A percentile compares a stretch with the other conserved stretches of the same genome.
These are phyloP conservation scores for Biston betularia DNA, from an alignment of 2,888 invertebrate genomes.

Conservation along the genomic window DNA sequence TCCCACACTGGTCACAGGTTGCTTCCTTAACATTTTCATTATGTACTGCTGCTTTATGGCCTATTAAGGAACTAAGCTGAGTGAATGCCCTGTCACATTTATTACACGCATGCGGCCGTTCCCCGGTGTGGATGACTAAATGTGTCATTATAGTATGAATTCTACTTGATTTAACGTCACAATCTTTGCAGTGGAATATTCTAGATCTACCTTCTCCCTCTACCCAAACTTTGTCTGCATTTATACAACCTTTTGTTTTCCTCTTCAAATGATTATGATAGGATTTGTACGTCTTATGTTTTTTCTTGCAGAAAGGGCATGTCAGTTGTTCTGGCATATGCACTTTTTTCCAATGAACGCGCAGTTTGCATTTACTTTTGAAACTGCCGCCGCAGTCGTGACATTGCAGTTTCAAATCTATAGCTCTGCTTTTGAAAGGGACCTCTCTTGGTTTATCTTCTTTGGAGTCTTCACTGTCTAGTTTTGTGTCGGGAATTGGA, in stretches of 20 bases:
- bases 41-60: constrained; percentile 65
- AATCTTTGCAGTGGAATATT: constrained; percentile 54
- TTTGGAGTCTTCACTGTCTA: background rate
- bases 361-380: constrained; percentile 62
- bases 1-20: constrained; percentile 73
- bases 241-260: constrained; percentile 33
- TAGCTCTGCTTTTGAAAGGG: constrained; percentile 42
- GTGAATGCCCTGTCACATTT: constrained; percentile 63
- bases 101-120: constrained; percentile 63
- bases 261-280: constrained; percentile 44
- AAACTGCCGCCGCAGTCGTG: constrained; percentile 61
- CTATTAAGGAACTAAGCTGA: constrained; percentile 63
- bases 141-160: constrained; percentile 66
- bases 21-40: constrained; percentile 57
- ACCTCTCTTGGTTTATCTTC: background rate
- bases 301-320: constrained; percentile 54
- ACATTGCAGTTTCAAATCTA: constrained; percentile 60
- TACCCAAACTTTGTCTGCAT: constrained; percentile 32
- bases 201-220: constrained; percentile 42
- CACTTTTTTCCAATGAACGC: constrained; percentile 63
- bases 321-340: constrained; percentile 53
- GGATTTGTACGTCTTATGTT: constrained; percentile 46
- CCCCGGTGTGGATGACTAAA: constrained; percentile 64
- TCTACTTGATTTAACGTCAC: constrained; percentile 60
- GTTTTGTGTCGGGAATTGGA: background rate